Evolutionary conservation across 2,113 vertebrate genomes (phyloP).

Genomic region (Campylomormyrus numenius): DNA sequence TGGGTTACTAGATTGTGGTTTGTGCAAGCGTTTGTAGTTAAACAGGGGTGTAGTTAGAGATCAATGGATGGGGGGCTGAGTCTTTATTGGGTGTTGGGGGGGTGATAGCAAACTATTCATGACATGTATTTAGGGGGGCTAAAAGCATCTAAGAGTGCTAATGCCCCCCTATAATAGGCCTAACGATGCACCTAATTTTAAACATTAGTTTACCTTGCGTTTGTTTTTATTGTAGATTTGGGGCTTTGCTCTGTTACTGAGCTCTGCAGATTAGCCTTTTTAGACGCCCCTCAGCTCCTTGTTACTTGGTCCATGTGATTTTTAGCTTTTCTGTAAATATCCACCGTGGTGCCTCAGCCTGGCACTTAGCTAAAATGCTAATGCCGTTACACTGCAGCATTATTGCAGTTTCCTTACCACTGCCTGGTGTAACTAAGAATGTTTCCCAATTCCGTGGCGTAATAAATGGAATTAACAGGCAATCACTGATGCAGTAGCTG

Average conservation of each 20-base stretch:
- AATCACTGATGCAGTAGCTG: neutral
- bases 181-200: neutral
- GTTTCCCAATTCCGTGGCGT: neutral
- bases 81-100: no score
- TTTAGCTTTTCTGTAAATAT: neutral
- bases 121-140: no score
- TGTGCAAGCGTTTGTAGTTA: neutral
- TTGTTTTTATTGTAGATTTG: neutral
- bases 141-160: no score
- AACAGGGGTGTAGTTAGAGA: no score
- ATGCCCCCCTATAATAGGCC: no score
- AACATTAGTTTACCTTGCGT: neutral
- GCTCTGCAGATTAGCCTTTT: neutral
- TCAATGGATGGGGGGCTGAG: no score
- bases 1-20: neutral
- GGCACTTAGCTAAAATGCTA: neutral
- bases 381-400: neutral
- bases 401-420: neutral
- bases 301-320: neutral
- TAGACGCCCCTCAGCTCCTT: no score
- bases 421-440: neutral
- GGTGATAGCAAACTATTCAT: no score
- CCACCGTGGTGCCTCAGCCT: neutral
- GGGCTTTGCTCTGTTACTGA: neutral
- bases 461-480: neutral